A percentile compares a stretch with the other conserved stretches of the same genome.
phyloP scores from a whole-genome alignment of 1,140 invertebrate genomes.

The Macrotrachela quadricornifera region DNA sequence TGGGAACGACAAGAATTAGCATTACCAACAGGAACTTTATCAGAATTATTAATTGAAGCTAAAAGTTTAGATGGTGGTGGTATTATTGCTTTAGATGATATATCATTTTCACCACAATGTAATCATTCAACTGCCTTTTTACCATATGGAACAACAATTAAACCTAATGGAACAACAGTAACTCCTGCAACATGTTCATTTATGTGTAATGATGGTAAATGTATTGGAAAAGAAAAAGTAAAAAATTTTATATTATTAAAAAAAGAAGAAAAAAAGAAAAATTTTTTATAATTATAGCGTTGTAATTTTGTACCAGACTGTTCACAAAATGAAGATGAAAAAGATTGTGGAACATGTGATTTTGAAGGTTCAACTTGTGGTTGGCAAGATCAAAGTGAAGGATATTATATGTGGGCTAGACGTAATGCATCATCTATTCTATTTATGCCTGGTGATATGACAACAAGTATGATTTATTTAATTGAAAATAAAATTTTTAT shows the following conservation, averaged over 20 bases:
- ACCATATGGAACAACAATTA: not conserved
- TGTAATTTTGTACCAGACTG: slow-evolving; percentile 23
- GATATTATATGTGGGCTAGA: slow-evolving; percentile 15
- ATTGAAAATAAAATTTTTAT: too few relatives aligned
- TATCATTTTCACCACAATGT: slow-evolving; percentile 21
- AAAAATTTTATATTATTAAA: too few relatives aligned
- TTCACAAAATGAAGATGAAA: slow-evolving; percentile 18
- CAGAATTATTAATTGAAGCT: not conserved
- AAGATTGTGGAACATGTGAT: slow-evolving; percentile 21
- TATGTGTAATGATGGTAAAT: too few relatives aligned
- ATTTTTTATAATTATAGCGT: slow-evolving; percentile 14
- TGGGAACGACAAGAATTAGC: too few relatives aligned
- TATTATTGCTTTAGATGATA: slow-evolving; percentile 27
- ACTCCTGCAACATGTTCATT: slow-evolving; percentile 12
- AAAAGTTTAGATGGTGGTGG: slow-evolving; percentile 13
- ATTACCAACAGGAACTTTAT: too few relatives aligned
- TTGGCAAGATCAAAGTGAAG: slow-evolving; percentile 11
- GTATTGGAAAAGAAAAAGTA: too few relatives aligned
- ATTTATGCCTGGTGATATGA: too few relatives aligned
- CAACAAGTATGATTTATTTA: too few relatives aligned
- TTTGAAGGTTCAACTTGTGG: slow-evolving; percentile 16
- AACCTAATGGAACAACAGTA: slow-evolving; percentile 11
- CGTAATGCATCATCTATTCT: too few relatives aligned
- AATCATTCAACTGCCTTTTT: not conserved
- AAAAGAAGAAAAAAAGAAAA: not conserved